Conservation (phyloP, 2,797 vertebrate species). For the Pagetopsis macropterus region DNA sequence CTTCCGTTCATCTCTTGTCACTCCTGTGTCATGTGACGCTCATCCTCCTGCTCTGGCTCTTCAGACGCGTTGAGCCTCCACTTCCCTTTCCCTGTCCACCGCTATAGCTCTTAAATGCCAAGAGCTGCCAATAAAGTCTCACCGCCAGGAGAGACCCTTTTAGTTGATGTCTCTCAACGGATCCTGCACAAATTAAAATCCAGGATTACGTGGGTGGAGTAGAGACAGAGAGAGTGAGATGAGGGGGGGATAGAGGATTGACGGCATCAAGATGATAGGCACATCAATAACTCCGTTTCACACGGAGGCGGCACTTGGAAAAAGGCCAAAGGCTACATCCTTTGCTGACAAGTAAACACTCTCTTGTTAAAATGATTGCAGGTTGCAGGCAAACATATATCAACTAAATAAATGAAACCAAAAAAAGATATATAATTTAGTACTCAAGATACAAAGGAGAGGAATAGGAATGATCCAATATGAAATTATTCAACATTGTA, state of each 20-base stretch:
- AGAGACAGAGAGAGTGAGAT: slow-evolving; percentile 20
- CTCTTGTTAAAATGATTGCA: not conserved
- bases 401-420: not conserved
- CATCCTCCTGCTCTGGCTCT: slow-evolving; percentile 23
- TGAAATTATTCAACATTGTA: not conserved
- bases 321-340: slow-evolving; percentile 48
- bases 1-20: slow-evolving; percentile 34
- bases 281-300: slow-evolving; percentile 62
- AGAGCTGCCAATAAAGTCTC: slow-evolving; percentile 64
- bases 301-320: slow-evolving; percentile 35
- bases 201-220: slow-evolving; percentile 21
- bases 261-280: slow-evolving; percentile 50
- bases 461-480: not conserved
- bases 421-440: not conserved
- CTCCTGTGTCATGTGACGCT: slow-evolving; percentile 38
- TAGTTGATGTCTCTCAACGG: slow-evolving; percentile 45
- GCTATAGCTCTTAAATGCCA: slow-evolving; percentile 41
- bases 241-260: slow-evolving; percentile 19
- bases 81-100: slow-evolving; percentile 43
- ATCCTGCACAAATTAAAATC: slow-evolving; percentile 56
- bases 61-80: slow-evolving; percentile 29
- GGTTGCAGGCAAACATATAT: not conserved
- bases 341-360: slow-evolving; percentile 4
- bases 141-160: slow-evolving; percentile 15
- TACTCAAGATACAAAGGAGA: not conserved